These are phyloP conservation scores for Spheniscus humboldti DNA, from an alignment of 2,797 vertebrate genomes.

Conservation along the genomic window DNA sequence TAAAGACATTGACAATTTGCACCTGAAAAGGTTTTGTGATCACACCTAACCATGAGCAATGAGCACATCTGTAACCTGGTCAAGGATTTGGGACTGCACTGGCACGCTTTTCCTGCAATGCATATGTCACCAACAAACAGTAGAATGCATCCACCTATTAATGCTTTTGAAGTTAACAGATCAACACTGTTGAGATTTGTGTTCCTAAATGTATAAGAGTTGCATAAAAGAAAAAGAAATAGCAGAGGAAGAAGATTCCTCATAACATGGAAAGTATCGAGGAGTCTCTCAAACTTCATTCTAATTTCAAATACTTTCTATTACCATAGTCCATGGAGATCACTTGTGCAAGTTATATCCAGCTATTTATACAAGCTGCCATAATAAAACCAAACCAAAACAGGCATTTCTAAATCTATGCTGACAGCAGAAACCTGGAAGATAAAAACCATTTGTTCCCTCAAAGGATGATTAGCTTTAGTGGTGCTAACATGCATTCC, in stretches of 20 bases:
- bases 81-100: not conserved
- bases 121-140: not conserved
- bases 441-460: not conserved
- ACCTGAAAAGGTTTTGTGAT: not conserved
- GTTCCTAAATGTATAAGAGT: not conserved
- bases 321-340: not conserved
- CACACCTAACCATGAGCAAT: not conserved
- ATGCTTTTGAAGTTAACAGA: not conserved
- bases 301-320: not conserved
- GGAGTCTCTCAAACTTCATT: not conserved
- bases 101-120: not conserved
- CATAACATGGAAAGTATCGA: not conserved
- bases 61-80: not conserved
- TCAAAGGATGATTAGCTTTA: not conserved
- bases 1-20: not conserved
- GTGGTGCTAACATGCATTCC: not conserved
- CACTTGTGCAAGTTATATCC: not conserved
- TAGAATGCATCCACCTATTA: not conserved
- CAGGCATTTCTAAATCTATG: slow-evolving; percentile 18
- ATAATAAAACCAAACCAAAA: slow-evolving; percentile 4
- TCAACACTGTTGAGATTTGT: not conserved
- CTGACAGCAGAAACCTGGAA: not conserved
- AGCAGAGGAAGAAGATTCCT: not conserved
- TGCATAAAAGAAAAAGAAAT: not conserved
- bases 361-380: not conserved